Base-by-base conservation (phyloP, 1,140 invertebrate species). In the Tribolium madens region DNA sequence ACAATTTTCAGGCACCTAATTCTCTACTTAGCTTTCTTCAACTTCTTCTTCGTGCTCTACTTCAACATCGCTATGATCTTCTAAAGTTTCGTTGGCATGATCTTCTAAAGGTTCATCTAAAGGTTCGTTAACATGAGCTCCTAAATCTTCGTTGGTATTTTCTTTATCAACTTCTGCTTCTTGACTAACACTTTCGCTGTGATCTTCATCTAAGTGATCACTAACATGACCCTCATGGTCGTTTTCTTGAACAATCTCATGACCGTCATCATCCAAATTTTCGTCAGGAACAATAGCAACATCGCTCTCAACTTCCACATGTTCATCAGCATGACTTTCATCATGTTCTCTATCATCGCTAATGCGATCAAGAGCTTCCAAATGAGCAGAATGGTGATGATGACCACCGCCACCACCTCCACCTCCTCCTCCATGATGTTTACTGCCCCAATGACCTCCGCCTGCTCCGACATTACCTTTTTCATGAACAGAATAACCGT, bases 401-500 rank as follows among this genome's bases (percentile, higher is more conserved):
- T 42, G 36, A n/a, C n/a, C 1, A 42, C 3, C 36, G n/a, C 36
- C 36, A 21, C 18, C 13, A 18, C 21, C 15, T 36, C 42, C 50
- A 68, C 31, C 12, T 68, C 71, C 5, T 36, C 69, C 72, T 73
- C 75, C 13, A 71, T 36, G 26, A 10, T 42, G 7, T 53, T 69
- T 69, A 47, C 60, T 15, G 53, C 57, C 64, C 42, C 64, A 42
- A 12, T 69, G 64, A 42, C 64, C 64, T 13, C 64, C 64, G 5
- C 64, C 64, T 46, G 31, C 31, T 46, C 64, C 64, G 64, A 42
- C 64, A 69, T 69, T 47, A 69, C 64, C 64, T 69, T 47, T 47
- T 15, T 69, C 33, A 69, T 47, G 52, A 57, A 57, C 52, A 21
- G 15, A 57, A 57, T 57, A 46, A 21, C 75, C 75, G 48, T 76